Base-by-base conservation (phyloP, 2,113 vertebrate genomes). In the Alexandromys fortis region DNA sequence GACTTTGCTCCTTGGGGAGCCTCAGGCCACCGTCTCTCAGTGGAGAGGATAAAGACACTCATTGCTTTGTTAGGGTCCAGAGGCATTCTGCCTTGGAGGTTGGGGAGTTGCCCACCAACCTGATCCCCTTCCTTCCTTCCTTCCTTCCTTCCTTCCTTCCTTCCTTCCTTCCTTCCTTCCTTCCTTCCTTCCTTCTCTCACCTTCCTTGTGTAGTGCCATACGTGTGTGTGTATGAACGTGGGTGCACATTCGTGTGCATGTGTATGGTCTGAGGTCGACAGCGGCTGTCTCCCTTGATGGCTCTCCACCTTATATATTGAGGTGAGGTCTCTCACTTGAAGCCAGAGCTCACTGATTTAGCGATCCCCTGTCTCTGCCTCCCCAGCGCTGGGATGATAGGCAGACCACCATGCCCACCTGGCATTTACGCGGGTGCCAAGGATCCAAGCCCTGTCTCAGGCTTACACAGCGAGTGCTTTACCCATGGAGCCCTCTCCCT, bases 51-150 rank as follows among this genome's bases (percentile, higher is more conserved):
- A 49, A 42, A 67, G n/a, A 52, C 3, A 2, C 19, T 42, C 5
- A 2, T 33, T 0, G 0, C 7, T 24, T 76, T 63, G 35, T 38
- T 7, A 33, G 30, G 58, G 82, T 5, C n/a, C 10, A 2, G 0
- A 7, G 67, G 38, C 22, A 1, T 33, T 77, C 30, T 38, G 75
- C 70, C 63, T 65, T 65, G 70, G 45, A 26, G 67, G 49, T 42
- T 55, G 22, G 7, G n/a, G n/a, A 26, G 10, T 61, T 67, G 58
- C 47, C 77, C 38, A 42, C 33, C 49, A 38, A 45, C 16, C 47
- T 55, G 33, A 5, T 33, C 45, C 24, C 1, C 42, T 52, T 70
- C 13, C n/a, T 28, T 63, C 7, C 10, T 58, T n/a, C 47, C 47
- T 22, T 13, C 22, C 21, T 55, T 2, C 33, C 33, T 24, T 38